Base-by-base conservation (phyloP, 2,888 invertebrate genomes). In the Lasioglossum lativentre region DNA sequence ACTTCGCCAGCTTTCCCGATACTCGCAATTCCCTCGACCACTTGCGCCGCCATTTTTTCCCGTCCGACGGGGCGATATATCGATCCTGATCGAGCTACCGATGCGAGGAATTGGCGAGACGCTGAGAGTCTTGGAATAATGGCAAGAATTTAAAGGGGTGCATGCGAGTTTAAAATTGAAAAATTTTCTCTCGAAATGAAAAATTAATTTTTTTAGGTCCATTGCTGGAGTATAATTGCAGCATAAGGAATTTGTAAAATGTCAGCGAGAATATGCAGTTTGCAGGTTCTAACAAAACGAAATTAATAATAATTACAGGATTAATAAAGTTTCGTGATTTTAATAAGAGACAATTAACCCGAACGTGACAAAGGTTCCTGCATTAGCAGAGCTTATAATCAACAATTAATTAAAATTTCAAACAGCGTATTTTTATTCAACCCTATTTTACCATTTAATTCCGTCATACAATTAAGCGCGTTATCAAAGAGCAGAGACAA, bases 21-120 rank as follows among this genome's bases (percentile, higher is more conserved):
- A 27, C 42, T 27, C 42, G 19, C 1, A 0, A 38, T 10, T 30
- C 70, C 59, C 34, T 73, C 12, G 45, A 63, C 63, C 72, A 27
- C 47, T 78, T 45, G 59, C 19, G 52, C 68, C n/a, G 56, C 52
- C 59, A 74, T 34, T 70, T 42, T 68, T 68, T 71, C 30, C 1
- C 30, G 19, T 19, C 23, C 12, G 19, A 56, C 4, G n/a, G n/a
- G n/a, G 47, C 14, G 56, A 47, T 40, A 71, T 40, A 30, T 42
- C n/a, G 71, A 42, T 66, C 30, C 63, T 1, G 63, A 63, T 63
- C 27, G 16, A 63, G 63, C n/a, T 10, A n/a, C n/a, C n/a, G n/a
- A n/a, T n/a, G n/a, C n/a, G n/a, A n/a, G n/a, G n/a, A n/a, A n/a
- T n/a, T n/a, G n/a, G n/a, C n/a, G n/a, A n/a, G 12, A 52, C 10